Percentiles rank a stretch among this genome's conserved stretches.
These are phyloP conservation scores for Hypotaenidia okinawae DNA, from an alignment of 2,797 vertebrate species.

Conservation along the genomic window DNA sequence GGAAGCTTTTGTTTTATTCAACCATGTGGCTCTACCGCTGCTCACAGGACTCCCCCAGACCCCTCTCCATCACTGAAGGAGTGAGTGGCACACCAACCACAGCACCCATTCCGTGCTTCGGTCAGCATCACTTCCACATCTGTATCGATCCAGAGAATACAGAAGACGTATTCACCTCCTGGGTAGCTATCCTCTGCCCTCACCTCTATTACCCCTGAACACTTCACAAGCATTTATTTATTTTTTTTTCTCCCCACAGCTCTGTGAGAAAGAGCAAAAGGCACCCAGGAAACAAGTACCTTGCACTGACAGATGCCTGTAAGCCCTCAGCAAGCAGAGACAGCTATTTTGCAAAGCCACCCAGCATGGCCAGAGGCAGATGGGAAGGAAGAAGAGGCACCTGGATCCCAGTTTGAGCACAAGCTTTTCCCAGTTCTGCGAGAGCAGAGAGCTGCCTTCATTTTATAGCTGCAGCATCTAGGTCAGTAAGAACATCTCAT, in stretches of 20 bases:
- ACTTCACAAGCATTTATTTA: neutral
- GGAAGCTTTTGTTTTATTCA: neutral
- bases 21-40: neutral
- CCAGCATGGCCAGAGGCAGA: neutral
- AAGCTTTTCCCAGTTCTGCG: neutral
- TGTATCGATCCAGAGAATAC: neutral
- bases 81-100: neutral
- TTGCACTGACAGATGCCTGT: neutral
- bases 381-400: neutral
- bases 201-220: neutral
- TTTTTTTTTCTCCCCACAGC: neutral
- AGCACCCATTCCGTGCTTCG: neutral
- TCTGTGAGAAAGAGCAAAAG: neutral
- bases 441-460: neutral
- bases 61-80: neutral
- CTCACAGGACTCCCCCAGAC: neutral
- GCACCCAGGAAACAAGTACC: neutral
- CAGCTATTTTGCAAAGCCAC: neutral
- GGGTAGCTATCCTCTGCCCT: neutral
- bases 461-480: constrained; percentile 8
- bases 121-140: neutral
- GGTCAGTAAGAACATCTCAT: neutral
- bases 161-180: neutral
- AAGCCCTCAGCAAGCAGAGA: neutral
- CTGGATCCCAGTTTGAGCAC: neutral